phyloP scores from a whole-genome alignment of 2,888 invertebrate species.

The Pyrrhosoma nymphula region DNA sequence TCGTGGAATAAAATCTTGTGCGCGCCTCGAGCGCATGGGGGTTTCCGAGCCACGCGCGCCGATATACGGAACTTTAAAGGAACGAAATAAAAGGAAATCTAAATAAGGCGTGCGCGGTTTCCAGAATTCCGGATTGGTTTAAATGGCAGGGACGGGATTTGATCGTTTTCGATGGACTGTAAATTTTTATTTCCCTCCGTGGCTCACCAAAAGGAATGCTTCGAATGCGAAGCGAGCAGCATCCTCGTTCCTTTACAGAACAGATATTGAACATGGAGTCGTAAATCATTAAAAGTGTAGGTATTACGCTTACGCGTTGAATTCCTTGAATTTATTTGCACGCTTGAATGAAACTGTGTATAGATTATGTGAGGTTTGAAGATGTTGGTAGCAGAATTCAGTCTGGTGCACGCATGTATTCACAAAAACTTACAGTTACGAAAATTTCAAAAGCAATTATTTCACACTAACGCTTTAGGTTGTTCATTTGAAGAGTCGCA shows the following conservation, averaged over 20 bases:
- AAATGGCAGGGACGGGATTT: constrained; percentile 1
- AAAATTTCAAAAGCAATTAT: no score
- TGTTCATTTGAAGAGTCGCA: no score
- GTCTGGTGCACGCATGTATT: no score
- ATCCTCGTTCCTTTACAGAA: background rate
- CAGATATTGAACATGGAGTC: background rate
- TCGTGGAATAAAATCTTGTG: background rate
- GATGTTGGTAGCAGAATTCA: no score
- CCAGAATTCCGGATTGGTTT: constrained; percentile 12
- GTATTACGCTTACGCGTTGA: background rate
- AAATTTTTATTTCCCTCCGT: background rate
- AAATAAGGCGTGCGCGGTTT: background rate
- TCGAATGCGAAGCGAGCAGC: background rate
- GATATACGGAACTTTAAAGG: background rate
- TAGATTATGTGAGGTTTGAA: no score
- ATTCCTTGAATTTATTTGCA: no score
- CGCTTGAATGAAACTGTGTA: no score
- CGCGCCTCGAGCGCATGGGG: background rate
- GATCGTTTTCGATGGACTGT: background rate
- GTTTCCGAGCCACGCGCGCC: background rate
- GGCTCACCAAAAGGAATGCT: background rate
- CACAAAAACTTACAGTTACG: no score
- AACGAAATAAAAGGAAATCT: background rate
- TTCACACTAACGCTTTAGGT: no score
- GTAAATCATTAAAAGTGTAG: background rate